These are phyloP conservation scores for Doris montereyensis DNA, from an alignment of 2,888 invertebrate species.

Conservation along the genomic window DNA sequence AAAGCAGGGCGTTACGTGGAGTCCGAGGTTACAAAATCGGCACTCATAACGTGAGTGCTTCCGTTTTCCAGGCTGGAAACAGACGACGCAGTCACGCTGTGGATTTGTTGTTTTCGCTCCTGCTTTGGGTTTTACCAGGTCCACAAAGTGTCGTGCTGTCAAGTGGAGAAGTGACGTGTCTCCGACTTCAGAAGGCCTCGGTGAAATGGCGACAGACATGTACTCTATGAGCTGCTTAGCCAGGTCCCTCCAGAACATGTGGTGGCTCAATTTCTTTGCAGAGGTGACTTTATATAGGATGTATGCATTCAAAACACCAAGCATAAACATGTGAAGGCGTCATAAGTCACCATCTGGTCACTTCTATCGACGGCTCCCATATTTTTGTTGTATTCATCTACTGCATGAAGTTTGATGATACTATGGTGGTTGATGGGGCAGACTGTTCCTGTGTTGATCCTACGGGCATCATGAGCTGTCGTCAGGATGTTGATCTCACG, in stretches of 20 bases:
- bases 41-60: not conserved
- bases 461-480: not conserved
- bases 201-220: not conserved
- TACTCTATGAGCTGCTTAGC: no score
- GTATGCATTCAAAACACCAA: conserved; percentile 23
- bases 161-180: not conserved
- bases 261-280: not conserved
- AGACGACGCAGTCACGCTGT: not conserved
- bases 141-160: not conserved
- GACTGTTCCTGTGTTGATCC: not conserved
- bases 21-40: not conserved
- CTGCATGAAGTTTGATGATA: conserved; percentile 2
- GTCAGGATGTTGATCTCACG: conserved; percentile 17
- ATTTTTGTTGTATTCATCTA: conserved; percentile 11
- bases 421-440: not conserved
- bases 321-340: conserved; percentile 28
- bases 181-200: not conserved
- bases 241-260: conserved; percentile 12
- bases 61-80: not conserved
- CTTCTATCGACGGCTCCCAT: conserved; percentile 28
- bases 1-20: conserved; percentile 3
- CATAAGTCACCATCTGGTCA: conserved; percentile 24
- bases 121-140: not conserved
- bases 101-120: not conserved
- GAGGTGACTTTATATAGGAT: conserved; percentile 6